Base-by-base conservation (phyloP, 2,113 vertebrate species). In the Pomatostomus ruficeps region DNA sequence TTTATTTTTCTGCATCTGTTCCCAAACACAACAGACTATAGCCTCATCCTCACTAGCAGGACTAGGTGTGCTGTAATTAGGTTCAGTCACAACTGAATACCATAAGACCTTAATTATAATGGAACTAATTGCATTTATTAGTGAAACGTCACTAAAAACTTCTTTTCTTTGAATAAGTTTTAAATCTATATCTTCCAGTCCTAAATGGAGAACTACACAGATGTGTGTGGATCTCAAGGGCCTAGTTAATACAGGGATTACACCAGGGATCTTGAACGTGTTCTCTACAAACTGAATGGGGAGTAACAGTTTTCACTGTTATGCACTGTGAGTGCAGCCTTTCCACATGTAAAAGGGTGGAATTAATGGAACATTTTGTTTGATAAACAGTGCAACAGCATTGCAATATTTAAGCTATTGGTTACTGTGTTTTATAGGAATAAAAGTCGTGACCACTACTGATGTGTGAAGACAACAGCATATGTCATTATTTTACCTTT, bases 401-500 rank as follows among this genome's bases (percentile, higher is more conserved):
- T 72, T 91, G 73, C 33, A 79, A 65, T 58, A 65, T 70, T 73
- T 85, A 85, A 70, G 71, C n/a, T 76, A 35, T 51, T 46, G 23
- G 38, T 79, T 89, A 46, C 23, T 38, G 4, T 35, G 46, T 58
- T 88, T 93, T 82, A 36, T 26, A 65, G 31, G 28, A 48, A 26
- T 87, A 16, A 49, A 95, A 95, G 67, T 89, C 23, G 2, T 91
- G 91, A 90, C 55, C 51, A 67, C 45, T 83, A 71, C 25, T 84
- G 79, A 83, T 91, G 82, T 33, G 85, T 90, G 72, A 95, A 90
- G 72, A 88, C 81, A 94, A 83, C 46, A 94, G 74, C 52, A 36
- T 40, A 82, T 84, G 85, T 84, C 72, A 82, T 85, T 82, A 49
- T 79, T 94, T 95, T 90, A 96, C 65, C 85, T 95, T 93, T 83